Evolutionary conservation across 1,140 invertebrate genomes (phyloP).

Genomic region (Zaprionus vittiger): DNA sequence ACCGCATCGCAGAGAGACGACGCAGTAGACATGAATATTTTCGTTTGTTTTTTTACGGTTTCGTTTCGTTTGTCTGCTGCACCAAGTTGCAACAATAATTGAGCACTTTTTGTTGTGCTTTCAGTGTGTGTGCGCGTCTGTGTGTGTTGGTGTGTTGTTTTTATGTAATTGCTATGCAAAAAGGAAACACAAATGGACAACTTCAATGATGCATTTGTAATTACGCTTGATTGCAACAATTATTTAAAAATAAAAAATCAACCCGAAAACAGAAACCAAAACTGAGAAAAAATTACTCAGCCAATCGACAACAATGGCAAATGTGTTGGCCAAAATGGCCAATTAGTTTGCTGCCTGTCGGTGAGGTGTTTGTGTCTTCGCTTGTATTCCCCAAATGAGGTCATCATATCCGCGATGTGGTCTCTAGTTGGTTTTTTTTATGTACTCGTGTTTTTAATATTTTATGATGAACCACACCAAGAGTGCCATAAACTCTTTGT

Average conservation of each 20-base stretch:
- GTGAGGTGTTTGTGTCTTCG: conserved; percentile 1
- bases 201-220: conserved; percentile 72
- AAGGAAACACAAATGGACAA: conserved; percentile 71
- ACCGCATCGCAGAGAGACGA: conserved; percentile 63
- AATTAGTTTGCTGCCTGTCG: conserved; percentile 28
- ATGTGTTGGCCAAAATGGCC: conserved; percentile 47
- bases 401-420: conserved; percentile 47
- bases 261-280: conserved; percentile 45
- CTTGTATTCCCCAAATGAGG: conserved; percentile 44
- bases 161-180: conserved; percentile 77
- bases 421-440: conserved; percentile 26
- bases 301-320: conserved; percentile 33
- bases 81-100: conserved; percentile 41
- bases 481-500: conserved; percentile 30
- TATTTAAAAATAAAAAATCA: conserved; percentile 66
- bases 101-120: conserved; percentile 35
- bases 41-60: conserved; percentile 30
- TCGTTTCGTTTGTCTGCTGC: conserved; percentile 11
- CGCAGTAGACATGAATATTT: conserved; percentile 40
- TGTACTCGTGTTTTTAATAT: conserved; percentile 35
- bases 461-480: conserved; percentile 35
- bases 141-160: conserved; percentile 43
- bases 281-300: conserved; percentile 44
- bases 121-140: neutral
- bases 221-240: conserved; percentile 79